Evolutionary conservation across 2,113 vertebrate species (phyloP).

Genomic region (Phoenicopterus ruber): DNA sequence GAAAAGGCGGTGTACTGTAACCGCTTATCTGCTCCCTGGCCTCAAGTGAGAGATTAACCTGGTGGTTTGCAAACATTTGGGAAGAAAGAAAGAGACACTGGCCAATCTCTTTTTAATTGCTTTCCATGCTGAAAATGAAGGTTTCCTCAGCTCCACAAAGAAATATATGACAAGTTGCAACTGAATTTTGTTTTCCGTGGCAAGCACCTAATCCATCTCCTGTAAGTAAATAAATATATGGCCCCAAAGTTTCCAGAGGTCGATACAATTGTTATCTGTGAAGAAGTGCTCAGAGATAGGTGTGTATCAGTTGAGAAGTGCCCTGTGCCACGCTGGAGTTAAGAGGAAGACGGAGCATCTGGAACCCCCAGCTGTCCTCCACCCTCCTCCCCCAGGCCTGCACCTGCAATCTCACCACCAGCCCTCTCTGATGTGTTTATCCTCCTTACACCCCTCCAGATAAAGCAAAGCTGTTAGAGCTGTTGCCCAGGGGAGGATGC

Average conservation of each 20-base stretch:
- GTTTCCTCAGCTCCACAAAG: neutral
- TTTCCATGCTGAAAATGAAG: neutral
- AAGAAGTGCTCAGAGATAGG: neutral
- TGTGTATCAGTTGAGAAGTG: neutral
- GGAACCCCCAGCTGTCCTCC: neutral
- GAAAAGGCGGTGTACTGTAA: neutral
- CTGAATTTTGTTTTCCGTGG: neutral
- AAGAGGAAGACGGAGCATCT: neutral
- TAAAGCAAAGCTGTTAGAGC: neutral
- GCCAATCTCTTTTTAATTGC: neutral
- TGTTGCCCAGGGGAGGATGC: neutral
- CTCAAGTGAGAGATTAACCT: neutral
- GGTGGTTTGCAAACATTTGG: neutral
- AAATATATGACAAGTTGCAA: neutral
- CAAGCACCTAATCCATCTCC: neutral
- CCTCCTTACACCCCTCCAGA: neutral
- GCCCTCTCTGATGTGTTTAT: neutral
- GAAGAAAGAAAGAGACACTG: neutral
- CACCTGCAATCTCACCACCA: neutral
- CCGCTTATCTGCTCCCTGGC: neutral
- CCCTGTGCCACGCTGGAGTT: fast-evolving
- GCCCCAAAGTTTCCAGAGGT: neutral
- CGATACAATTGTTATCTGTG: neutral
- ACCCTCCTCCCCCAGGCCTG: neutral
- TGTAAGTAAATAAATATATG: neutral